These are phyloP conservation scores for Chinchilla lanigera DNA, from an alignment of 2,113 vertebrate species.

Conservation along the genomic window DNA sequence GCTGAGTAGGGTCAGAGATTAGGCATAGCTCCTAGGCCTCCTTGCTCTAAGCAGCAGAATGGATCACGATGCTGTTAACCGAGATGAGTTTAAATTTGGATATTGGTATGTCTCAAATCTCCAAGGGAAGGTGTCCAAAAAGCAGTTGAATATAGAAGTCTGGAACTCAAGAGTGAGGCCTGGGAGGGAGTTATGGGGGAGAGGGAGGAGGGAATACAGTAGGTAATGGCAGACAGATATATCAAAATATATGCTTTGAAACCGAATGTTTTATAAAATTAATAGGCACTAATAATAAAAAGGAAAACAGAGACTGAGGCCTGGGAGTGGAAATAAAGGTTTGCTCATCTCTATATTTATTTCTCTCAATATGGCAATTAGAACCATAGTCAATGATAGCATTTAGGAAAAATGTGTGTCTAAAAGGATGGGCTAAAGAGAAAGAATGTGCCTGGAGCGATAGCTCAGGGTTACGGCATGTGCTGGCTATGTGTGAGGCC, in stretches of 20 bases:
- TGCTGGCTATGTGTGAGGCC: not conserved
- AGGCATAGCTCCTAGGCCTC: not conserved
- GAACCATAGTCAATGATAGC: not conserved
- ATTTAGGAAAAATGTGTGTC: not conserved
- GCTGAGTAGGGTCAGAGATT: not conserved
- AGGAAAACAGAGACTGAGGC: not conserved
- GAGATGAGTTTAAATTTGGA: conserved; percentile 38
- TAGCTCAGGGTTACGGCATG: not conserved
- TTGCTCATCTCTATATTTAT: not conserved
- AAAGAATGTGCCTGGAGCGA: not conserved
- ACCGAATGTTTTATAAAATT: not conserved
- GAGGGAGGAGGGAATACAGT: not conserved
- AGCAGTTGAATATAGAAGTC: conserved; percentile 16
- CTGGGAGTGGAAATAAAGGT: not conserved
- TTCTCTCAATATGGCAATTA: not conserved
- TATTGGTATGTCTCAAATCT: not conserved
- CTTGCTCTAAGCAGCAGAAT: conserved; percentile 29
- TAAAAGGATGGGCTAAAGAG: not conserved
- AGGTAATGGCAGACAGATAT: not conserved
- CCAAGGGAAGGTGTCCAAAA: conserved; percentile 39
- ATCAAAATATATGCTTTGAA: not conserved
- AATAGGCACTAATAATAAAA: not conserved
- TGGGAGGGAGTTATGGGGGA: not conserved
- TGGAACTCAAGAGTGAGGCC: not conserved
- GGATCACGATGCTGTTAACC: not conserved